phyloP scores from a whole-genome alignment of 1,140 invertebrate genomes.

The Dendroctonus ponderosae region DNA sequence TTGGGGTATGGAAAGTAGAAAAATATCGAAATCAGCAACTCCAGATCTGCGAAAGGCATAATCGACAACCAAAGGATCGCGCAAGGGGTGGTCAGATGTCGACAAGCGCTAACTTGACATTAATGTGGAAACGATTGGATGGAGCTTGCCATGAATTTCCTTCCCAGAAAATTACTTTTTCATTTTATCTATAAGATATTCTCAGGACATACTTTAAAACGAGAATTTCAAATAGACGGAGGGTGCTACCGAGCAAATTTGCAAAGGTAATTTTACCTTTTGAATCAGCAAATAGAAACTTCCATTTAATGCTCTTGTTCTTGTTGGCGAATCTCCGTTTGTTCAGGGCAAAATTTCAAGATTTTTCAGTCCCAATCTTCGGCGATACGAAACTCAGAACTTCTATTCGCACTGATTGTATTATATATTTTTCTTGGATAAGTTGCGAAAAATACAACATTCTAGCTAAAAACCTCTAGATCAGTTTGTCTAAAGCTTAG shows the following conservation, averaged over 20 bases:
- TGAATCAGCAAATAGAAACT: neutral
- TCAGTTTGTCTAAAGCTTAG: too few relatives aligned
- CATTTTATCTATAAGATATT: conserved; percentile 45
- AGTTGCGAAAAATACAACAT: too few relatives aligned
- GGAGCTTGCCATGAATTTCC: conserved; percentile 48
- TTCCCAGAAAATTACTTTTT: conserved; percentile 51
- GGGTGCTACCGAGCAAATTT: neutral
- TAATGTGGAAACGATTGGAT: conserved; percentile 49
- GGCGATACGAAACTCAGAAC: too few relatives aligned
- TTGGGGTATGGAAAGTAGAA: too few relatives aligned
- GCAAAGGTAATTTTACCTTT: conserved; percentile 1
- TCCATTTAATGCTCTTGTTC: too few relatives aligned
- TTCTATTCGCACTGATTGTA: too few relatives aligned
- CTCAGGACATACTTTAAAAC: neutral
- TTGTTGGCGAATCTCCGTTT: too few relatives aligned
- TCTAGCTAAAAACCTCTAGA: too few relatives aligned
- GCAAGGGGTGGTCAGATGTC: conserved; percentile 39
- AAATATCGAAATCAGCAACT: conserved; percentile 1
- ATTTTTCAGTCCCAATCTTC: too few relatives aligned
- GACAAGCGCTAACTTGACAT: conserved; percentile 48
- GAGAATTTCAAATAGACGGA: neutral
- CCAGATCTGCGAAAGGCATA: conserved; percentile 5
- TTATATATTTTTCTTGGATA: too few relatives aligned
- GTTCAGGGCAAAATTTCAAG: too few relatives aligned
- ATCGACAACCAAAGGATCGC: conserved; percentile 15